phyloP scores from a whole-genome alignment of 1,140 invertebrate species.

The Delia radicum region DNA sequence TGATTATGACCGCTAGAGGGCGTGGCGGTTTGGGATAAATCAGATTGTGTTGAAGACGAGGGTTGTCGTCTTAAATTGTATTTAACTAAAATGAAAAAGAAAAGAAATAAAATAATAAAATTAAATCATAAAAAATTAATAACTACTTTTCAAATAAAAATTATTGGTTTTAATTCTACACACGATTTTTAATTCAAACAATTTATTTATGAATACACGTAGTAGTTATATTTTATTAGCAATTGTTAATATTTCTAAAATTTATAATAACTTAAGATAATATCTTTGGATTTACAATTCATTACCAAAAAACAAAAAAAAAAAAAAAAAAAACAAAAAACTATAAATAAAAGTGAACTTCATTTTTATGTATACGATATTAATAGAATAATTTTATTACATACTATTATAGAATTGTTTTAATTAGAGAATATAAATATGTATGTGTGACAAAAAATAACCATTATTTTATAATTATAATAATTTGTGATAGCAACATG shows the following conservation, averaged over 20 bases:
- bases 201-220: not conserved
- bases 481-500: not conserved
- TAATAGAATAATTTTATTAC: too few relatives aligned
- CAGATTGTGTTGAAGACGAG: not conserved
- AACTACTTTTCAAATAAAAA: not conserved
- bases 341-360: too few relatives aligned
- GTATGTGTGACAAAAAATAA: too few relatives aligned
- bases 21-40: not conserved
- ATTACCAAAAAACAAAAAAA: too few relatives aligned
- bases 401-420: too few relatives aligned
- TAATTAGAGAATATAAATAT: too few relatives aligned
- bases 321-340: too few relatives aligned
- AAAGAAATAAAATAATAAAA: not conserved
- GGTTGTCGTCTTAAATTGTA: conserved; percentile 9
- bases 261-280: not conserved
- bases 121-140: not conserved
- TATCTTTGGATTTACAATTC: not conserved
- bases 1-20: not conserved
- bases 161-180: too few relatives aligned
- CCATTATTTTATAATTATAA: too few relatives aligned
- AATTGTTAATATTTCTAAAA: not conserved
- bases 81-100: not conserved
- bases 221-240: not conserved
- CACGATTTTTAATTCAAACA: not conserved
- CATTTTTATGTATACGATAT: too few relatives aligned